These are phyloP conservation scores for Leptinotarsa tumamoca DNA, from an alignment of 2,888 invertebrate genomes.

Conservation along the genomic window DNA sequence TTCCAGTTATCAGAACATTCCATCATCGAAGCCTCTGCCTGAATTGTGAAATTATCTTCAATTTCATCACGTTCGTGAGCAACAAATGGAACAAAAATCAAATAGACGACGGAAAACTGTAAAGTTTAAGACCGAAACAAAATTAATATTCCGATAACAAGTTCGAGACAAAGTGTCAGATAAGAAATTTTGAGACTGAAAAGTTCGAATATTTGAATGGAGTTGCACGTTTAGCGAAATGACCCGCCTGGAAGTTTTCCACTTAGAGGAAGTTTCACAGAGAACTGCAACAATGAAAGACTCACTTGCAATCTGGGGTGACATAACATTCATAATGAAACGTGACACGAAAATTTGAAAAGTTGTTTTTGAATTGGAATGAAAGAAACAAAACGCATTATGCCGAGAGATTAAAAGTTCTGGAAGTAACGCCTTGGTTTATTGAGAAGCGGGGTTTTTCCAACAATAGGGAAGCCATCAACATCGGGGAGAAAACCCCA, in stretches of 20 bases:
- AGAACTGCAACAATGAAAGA: conserved; percentile 30
- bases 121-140: conserved; percentile 25
- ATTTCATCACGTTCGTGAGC: not conserved
- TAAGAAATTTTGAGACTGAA: conserved; percentile 21
- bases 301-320: conserved; percentile 25
- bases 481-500: not conserved
- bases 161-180: conserved; percentile 25
- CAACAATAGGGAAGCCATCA: not conserved
- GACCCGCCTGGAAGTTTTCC: conserved; percentile 26
- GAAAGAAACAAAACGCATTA: conserved; percentile 26
- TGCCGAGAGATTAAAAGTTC: conserved; percentile 18
- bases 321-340: conserved; percentile 30
- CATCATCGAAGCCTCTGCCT: not conserved
- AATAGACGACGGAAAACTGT: not conserved
- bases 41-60: not conserved
- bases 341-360: conserved; percentile 31
- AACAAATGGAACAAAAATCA: not conserved
- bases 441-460: not conserved
- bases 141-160: conserved; percentile 37
- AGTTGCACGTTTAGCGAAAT: conserved; percentile 25
- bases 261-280: conserved; percentile 24
- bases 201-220: conserved; percentile 26
- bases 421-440: not conserved
- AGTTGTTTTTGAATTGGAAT: conserved; percentile 23
- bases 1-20: too few species aligned